A percentile compares a stretch with the other conserved stretches of the same genome.
Conservation (phyloP, 2,797 vertebrate species). For the Phaenicophaeus curvirostris region DNA sequence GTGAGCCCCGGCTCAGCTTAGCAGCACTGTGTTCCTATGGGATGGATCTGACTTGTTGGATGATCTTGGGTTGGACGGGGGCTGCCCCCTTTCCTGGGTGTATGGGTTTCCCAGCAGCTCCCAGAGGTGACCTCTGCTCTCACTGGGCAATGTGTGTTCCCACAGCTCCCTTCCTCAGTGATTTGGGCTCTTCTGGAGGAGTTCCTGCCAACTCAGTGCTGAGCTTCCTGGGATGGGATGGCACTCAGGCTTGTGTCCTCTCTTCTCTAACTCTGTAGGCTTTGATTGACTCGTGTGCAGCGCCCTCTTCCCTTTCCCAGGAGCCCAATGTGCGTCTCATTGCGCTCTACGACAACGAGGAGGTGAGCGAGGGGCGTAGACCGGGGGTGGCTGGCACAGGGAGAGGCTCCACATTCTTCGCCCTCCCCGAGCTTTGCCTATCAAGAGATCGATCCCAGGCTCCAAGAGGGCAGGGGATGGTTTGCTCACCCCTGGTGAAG, state of each 20-base stretch:
- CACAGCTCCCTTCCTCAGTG: not conserved
- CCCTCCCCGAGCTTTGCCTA: not conserved
- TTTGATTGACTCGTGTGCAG: constrained; percentile 84
- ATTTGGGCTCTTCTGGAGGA: not conserved
- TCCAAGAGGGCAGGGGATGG: not conserved
- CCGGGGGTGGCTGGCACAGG: no score
- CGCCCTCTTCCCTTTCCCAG: constrained; percentile 78
- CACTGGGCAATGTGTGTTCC: rapidly evolving
- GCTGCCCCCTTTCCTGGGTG: not conserved
- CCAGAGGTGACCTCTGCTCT: not conserved
- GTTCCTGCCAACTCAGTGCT: not conserved
- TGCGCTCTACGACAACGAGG: constrained; percentile 93
- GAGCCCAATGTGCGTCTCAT: constrained; percentile 91
- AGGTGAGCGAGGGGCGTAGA: constrained; percentile 81
- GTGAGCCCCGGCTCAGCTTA: rapidly evolving
- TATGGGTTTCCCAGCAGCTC: not conserved
- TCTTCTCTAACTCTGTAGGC: constrained; percentile 75
- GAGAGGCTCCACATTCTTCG: not conserved
- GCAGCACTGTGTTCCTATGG: rapidly evolving
- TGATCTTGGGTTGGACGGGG: not conserved
- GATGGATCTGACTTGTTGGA: not conserved
- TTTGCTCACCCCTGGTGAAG: not conserved
- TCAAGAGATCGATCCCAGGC: not conserved
- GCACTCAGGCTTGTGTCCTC: not conserved
- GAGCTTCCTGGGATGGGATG: not conserved